Evolutionary conservation across 2,888 invertebrate genomes (phyloP).

Genomic region (Zeuzera pyrina): DNA sequence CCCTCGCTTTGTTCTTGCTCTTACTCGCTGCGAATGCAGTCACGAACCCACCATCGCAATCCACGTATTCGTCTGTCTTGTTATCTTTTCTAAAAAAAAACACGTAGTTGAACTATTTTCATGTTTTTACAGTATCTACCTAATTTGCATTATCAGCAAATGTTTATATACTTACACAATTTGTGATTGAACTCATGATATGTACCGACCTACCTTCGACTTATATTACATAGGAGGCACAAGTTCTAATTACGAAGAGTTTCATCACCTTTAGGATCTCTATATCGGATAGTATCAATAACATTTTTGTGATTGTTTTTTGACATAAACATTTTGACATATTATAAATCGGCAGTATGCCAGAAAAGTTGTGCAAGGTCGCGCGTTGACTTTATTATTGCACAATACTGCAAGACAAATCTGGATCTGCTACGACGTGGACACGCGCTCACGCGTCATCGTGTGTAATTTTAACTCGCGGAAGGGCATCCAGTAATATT

Average conservation of each 20-base stretch:
- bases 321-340: slow-evolving; percentile 1
- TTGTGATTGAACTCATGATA: too few species aligned
- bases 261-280: too few species aligned
- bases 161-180: too few species aligned
- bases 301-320: too few species aligned
- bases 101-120: too few species aligned
- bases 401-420: slow-evolving; percentile 57
- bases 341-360: slow-evolving; percentile 34
- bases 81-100: slow-evolving; percentile 15
- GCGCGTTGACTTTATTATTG: slow-evolving; percentile 53
- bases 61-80: slow-evolving; percentile 26
- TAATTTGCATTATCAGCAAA: too few species aligned
- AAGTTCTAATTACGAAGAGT: too few species aligned
- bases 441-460: slow-evolving; percentile 59
- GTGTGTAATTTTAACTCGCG: slow-evolving; percentile 60
- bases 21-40: slow-evolving; percentile 24
- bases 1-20: slow-evolving; percentile 57
- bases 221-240: too few species aligned
- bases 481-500: slow-evolving; percentile 56
- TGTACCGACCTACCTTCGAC: too few species aligned
- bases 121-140: too few species aligned
- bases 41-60: slow-evolving; percentile 17
- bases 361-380: slow-evolving; percentile 64
- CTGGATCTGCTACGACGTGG: slow-evolving; percentile 42
- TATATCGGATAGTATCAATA: too few species aligned